phyloP scores from a whole-genome alignment of 2,888 invertebrate species.

The Drosophila histrio region DNA sequence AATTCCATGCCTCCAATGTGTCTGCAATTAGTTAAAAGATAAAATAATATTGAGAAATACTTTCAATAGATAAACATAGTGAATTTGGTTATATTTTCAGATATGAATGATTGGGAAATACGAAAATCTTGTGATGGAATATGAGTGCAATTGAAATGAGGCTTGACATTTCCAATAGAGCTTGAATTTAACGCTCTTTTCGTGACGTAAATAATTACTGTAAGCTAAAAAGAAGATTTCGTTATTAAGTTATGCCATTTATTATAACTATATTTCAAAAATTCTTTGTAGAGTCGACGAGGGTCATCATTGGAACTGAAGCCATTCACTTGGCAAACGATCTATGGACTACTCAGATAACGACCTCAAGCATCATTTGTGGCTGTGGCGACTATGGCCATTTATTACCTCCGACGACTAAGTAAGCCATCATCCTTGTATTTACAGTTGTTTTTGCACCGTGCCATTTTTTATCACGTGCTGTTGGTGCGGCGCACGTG shows the following conservation, averaged over 20 bases:
- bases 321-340: conserved; percentile 35
- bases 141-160: background rate
- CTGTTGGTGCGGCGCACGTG: conserved; percentile 46
- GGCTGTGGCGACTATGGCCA: conserved; percentile 57
- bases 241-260: conserved; percentile 39
- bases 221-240: conserved; percentile 1
- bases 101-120: too few relatives aligned
- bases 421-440: conserved; percentile 75
- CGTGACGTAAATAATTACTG: background rate
- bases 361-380: conserved; percentile 57
- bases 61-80: too few relatives aligned
- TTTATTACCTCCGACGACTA: conserved; percentile 71
- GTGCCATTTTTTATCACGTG: conserved; percentile 56
- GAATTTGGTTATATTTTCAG: too few relatives aligned
- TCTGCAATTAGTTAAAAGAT: background rate
- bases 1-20: background rate
- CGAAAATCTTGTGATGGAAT: background rate
- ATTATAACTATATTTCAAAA: conserved; percentile 29
- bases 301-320: conserved; percentile 8
- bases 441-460: conserved; percentile 72
- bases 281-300: conserved; percentile 10
- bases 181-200: too few relatives aligned
- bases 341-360: conserved; percentile 40
- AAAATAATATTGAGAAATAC: too few relatives aligned
- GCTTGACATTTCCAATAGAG: background rate